These are phyloP conservation scores for Thunnus maccoyii DNA, from an alignment of 2,113 vertebrate species.

Conservation along the genomic window DNA sequence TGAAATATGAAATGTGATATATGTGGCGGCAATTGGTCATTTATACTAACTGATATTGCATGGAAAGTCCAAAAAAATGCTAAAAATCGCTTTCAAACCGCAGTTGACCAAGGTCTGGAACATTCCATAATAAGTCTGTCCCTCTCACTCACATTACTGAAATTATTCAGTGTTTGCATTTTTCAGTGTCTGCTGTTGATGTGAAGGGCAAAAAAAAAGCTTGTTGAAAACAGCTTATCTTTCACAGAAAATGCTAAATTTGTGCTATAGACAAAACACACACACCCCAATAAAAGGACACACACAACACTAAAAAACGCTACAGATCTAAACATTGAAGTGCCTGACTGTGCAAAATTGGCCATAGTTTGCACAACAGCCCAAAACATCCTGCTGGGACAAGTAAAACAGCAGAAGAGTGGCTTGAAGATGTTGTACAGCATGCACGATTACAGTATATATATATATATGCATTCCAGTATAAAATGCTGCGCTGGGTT, in stretches of 20 bases:
- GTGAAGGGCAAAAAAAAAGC: conserved; percentile 43
- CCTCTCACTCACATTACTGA: conserved; percentile 21
- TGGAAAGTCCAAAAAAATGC: not conserved
- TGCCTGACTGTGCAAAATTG: conserved; percentile 56
- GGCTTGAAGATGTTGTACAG: conserved; percentile 15
- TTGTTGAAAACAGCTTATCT: conserved; percentile 43
- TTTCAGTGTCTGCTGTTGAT: conserved; percentile 53
- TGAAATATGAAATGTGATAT: conserved; percentile 1
- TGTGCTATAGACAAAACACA: conserved; percentile 52
- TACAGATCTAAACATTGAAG: conserved; percentile 48
- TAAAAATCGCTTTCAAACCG: conserved; percentile 24
- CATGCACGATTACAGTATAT: conserved; percentile 15
- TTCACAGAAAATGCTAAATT: conserved; percentile 74
- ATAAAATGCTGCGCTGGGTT: conserved; percentile 10
- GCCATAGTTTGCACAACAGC: conserved; percentile 61
- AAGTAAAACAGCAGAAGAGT: conserved; percentile 45
- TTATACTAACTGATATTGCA: not conserved
- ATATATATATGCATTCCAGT: conserved; percentile 3
- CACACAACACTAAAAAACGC: conserved; percentile 50
- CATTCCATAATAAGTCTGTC: conserved; percentile 32
- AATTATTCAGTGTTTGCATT: conserved; percentile 52
- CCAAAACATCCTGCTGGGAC: conserved; percentile 63
- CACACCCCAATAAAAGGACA: conserved; percentile 56
- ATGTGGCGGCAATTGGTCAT: conserved; percentile 44
- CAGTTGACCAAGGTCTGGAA: conserved; percentile 30